These are phyloP conservation scores for Xenentodon cancila DNA, from an alignment of 2,797 vertebrate genomes.

Conservation along the genomic window DNA sequence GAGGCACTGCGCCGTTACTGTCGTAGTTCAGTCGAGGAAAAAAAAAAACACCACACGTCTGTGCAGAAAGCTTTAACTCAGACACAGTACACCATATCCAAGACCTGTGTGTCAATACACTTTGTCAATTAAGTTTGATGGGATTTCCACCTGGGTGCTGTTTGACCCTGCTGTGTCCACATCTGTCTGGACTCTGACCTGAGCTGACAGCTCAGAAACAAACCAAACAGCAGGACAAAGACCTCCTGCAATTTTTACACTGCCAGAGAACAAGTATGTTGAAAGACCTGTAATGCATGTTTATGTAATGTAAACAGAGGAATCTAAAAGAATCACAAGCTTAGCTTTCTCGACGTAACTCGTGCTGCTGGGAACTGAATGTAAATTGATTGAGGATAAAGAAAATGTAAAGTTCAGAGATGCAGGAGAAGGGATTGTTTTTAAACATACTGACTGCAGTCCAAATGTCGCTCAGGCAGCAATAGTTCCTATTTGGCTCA, in stretches of 20 bases:
- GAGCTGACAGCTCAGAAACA: conserved; percentile 31
- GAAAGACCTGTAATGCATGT: no score
- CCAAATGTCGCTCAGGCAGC: neutral
- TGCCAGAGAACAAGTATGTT: no score
- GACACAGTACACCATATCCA: conserved; percentile 16
- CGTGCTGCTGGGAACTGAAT: no score
- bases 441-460: neutral
- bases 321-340: no score
- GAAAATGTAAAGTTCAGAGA: no score
- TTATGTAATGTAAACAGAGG: no score
- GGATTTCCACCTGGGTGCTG: conserved; percentile 28
- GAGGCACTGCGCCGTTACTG: neutral
- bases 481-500: neutral
- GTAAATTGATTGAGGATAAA: no score
- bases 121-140: conserved; percentile 37
- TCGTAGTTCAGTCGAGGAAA: conserved; percentile 18
- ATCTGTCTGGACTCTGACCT: conserved; percentile 27
- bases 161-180: conserved; percentile 17
- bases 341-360: no score
- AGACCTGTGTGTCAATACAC: conserved; percentile 16
- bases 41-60: neutral
- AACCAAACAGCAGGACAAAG: conserved; percentile 21
- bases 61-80: neutral
- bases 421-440: neutral
- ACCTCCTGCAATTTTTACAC: conserved; percentile 2